Evolutionary conservation across 1,140 invertebrate species (phyloP), one percentile per base, ranked within the genome.

Genomic region (Chrysoperla carnea): DNA sequence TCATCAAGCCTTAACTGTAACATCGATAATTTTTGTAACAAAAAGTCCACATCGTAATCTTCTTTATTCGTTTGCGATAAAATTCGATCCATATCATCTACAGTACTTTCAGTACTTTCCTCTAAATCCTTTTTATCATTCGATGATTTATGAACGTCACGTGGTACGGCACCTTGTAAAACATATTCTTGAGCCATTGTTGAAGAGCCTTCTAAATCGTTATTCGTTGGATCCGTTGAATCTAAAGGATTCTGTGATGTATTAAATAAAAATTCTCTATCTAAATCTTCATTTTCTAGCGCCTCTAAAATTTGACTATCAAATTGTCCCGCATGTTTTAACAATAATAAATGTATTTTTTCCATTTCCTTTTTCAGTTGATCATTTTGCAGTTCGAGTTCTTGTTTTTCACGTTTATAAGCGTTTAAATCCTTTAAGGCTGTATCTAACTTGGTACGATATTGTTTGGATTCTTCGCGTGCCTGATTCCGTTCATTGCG

Each of bases 401-500:
- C 85, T 50, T 79, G 75, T 55, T 78, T 85, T 52, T 90, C 83
- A 3, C 83, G 68, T 64, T 85, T 87, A 27, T 78, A 64, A 1
- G 66, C 66, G 43, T 76, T 74, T 6, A 75, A 64, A 52, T 93
- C 89, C 66, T 91, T 90, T 13, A 79, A 61, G 2, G 79, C 64
- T 7, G 71, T 57, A 55, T 92, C 89, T 40, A 90, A 63, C 62
- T 88, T 89, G 13, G 71, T 69, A 52, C 85, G 72, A 0, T 92
- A 58, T 41, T 80, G 72, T 56, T 91, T 84, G 4, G 78, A 72
- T 61, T 94, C 89, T 53, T 93, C 89, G 31, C 87, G 61, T 0
- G 86, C 80, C 61, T 86, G 81, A 53, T 90, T 90, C 13, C 85
- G 68, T 63, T 91, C 85, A 55, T 79, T 83, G 37, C 84, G 64